Evolutionary conservation across 2,113 vertebrate species (phyloP).

Genomic region (Puffinus mauretanicus): DNA sequence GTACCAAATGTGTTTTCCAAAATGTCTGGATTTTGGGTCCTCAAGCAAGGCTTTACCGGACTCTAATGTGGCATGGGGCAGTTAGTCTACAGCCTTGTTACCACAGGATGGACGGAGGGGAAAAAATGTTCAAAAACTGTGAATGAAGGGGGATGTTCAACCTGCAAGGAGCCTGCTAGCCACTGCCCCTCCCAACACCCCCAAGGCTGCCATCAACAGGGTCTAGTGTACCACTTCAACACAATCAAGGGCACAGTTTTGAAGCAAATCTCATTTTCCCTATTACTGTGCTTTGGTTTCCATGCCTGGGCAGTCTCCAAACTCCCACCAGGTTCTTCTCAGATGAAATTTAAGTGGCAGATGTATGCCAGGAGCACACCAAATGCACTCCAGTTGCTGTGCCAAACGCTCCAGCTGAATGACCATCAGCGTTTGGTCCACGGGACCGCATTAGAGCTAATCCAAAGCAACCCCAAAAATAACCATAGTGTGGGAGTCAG

Average conservation of each 20-base stretch:
- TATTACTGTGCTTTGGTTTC: neutral
- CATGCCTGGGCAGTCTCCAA: neutral
- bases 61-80: neutral
- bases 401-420: neutral
- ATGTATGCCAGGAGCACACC: neutral
- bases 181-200: neutral
- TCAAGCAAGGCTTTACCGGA: neutral
- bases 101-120: neutral
- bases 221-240: neutral
- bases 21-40: neutral
- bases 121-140: neutral
- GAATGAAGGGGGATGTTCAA: neutral
- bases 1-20: neutral
- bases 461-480: neutral
- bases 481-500: neutral
- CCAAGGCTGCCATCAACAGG: neutral
- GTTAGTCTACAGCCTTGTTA: neutral
- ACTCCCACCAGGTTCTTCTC: neutral
- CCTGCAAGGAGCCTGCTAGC: neutral
- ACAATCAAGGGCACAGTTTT: neutral
- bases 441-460: neutral
- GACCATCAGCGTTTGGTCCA: accelerated
- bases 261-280: neutral
- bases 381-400: neutral
- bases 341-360: neutral